Conservation (phyloP, 2,113 vertebrate genomes). For the Lanius ludovicianus region DNA sequence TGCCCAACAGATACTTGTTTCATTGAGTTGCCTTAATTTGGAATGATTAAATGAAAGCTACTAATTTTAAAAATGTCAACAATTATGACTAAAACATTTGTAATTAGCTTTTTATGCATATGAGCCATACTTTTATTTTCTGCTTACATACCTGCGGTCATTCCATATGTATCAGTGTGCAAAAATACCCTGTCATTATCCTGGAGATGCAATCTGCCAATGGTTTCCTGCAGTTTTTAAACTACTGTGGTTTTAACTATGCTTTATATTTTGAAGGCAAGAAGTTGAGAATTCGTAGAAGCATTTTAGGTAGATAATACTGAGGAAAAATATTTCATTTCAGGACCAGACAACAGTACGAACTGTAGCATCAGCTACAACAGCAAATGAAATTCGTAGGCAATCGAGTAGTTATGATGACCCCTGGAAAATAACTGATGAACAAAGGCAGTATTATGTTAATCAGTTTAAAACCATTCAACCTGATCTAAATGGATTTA, state of each 20-base stretch:
- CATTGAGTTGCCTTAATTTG: conserved; percentile 13
- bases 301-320: conserved; percentile 68
- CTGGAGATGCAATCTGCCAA: conserved; percentile 21
- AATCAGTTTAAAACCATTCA: conserved; percentile 99
- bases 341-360: conserved; percentile 92
- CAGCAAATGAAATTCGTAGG: conserved; percentile 95
- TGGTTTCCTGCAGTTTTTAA: conserved; percentile 49
- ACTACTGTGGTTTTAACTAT: conserved; percentile 40
- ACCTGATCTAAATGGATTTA: conserved; percentile 96
- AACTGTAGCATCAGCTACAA: conserved; percentile 88
- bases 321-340: conserved; percentile 81
- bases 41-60: conserved; percentile 12
- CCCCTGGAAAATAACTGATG: conserved; percentile 99
- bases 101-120: conserved; percentile 70
- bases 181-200: conserved; percentile 47
- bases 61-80: conserved; percentile 13
- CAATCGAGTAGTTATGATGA: conserved; percentile 97
- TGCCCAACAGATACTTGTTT: conserved; percentile 26
- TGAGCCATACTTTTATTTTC: conserved; percentile 55
- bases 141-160: conserved; percentile 72
- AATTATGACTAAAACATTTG: conserved; percentile 12
- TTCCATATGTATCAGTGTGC: conserved; percentile 55
- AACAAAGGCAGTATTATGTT: conserved; percentile 99
- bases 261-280: conserved; percentile 66
- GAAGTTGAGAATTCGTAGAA: conserved; percentile 55